Evolutionary conservation across 2,888 invertebrate genomes (phyloP).

Genomic region (Cataglyphis livida): DNA sequence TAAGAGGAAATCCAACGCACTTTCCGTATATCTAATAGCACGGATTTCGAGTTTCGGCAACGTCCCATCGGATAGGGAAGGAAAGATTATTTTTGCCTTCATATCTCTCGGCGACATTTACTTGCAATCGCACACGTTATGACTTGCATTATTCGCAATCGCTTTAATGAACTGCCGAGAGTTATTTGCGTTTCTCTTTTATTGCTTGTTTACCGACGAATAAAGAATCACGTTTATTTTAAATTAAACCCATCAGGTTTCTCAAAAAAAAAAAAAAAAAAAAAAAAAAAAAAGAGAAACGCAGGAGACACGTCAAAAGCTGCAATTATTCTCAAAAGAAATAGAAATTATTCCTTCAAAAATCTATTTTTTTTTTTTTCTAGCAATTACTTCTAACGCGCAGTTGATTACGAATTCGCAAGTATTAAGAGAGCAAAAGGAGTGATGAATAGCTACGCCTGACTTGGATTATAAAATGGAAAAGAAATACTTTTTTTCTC

Average conservation of each 20-base stretch:
- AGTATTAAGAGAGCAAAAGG: neutral
- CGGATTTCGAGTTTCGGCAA: conserved; percentile 64
- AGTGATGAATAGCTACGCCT: conserved; percentile 1
- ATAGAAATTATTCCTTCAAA: conserved; percentile 37
- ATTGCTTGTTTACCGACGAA: conserved; percentile 16
- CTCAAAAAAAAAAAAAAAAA: neutral
- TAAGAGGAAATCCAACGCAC: conserved; percentile 69
- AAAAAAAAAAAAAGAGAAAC: conserved; percentile 8
- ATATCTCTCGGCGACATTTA: conserved; percentile 5
- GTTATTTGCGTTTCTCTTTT: conserved; percentile 43
- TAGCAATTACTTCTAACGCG: conserved; percentile 21
- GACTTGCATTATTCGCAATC: neutral
- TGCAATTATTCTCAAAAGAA: conserved; percentile 26
- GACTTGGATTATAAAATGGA: conserved; percentile 21
- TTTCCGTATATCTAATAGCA: conserved; percentile 63
- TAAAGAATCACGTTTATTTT: conserved; percentile 27
- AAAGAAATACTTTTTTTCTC: neutral
- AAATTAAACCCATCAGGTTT: conserved; percentile 37
- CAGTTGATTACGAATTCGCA: conserved; percentile 19
- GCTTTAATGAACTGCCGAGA: conserved; percentile 42
- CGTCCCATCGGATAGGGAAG: neutral
- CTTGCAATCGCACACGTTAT: conserved; percentile 7
- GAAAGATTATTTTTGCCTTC: conserved; percentile 65
- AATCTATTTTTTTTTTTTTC: neutral
- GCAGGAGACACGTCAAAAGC: conserved; percentile 1